These are phyloP conservation scores for Drusus annulatus DNA, from an alignment of 1,140 invertebrate genomes.

Conservation along the genomic window DNA sequence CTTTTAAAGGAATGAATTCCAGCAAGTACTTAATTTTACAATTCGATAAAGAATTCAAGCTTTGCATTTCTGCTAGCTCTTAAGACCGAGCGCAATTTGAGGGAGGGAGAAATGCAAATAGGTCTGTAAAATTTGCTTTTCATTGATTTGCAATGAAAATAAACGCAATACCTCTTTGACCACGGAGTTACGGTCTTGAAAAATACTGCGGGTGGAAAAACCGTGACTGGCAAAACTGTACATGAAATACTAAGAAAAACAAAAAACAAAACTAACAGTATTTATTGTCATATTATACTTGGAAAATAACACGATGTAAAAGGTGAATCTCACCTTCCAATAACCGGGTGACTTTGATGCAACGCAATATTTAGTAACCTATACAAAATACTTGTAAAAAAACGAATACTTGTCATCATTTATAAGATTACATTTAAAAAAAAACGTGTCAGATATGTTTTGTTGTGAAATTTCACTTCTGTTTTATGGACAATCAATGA, in stretches of 20 bases:
- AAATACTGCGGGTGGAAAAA: not conserved
- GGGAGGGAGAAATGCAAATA: constrained; percentile 31
- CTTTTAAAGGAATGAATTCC: constrained; percentile 12
- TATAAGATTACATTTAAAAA: no score
- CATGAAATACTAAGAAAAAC: not conserved
- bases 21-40: not conserved
- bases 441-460: no score
- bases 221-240: no score
- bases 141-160: constrained; percentile 50
- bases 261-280: not conserved
- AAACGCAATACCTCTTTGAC: constrained; percentile 18
- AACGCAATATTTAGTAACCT: no score
- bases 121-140: constrained; percentile 43
- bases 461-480: no score
- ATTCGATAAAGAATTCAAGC: constrained; percentile 20
- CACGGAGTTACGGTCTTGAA: not conserved
- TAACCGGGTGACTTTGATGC: no score
- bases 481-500: no score
- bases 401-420: no score
- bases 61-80: constrained; percentile 2
- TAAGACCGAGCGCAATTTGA: constrained; percentile 11
- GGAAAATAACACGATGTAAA: no score
- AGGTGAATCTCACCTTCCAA: no score
- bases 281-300: no score
- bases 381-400: no score